Percentiles rank a stretch among this genome's conserved stretches.
Conservation (phyloP, 2,113 vertebrate genomes). For the Dunckerocampus dactyliophorus region DNA sequence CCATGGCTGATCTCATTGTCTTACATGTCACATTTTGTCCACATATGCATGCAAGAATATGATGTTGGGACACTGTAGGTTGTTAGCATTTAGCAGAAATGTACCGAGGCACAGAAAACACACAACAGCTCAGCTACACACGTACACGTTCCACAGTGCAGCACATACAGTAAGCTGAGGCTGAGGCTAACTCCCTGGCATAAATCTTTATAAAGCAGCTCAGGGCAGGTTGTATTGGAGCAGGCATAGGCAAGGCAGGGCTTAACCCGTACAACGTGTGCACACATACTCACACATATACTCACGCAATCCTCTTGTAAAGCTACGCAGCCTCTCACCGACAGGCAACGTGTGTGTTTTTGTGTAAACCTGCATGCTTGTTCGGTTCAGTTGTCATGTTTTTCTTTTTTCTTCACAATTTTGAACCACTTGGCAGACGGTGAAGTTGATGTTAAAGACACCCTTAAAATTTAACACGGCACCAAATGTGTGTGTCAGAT, state of each 20-base stretch:
- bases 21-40: slow-evolving; percentile 11
- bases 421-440: slow-evolving; percentile 2
- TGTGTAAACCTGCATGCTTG: slow-evolving; percentile 15
- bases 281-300: slow-evolving; percentile 10
- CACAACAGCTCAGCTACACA: slow-evolving; percentile 17
- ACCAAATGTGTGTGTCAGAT: background rate
- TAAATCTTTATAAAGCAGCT: slow-evolving; percentile 67
- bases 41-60: slow-evolving; percentile 4
- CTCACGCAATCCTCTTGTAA: slow-evolving; percentile 3
- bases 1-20: slow-evolving; percentile 22
- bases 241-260: slow-evolving; percentile 44
- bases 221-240: slow-evolving; percentile 49
- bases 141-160: slow-evolving; percentile 12
- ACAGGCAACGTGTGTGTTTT: slow-evolving; percentile 6
- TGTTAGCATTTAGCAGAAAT: slow-evolving; percentile 18
- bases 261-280: slow-evolving; percentile 47
- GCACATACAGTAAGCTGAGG: slow-evolving; percentile 39
- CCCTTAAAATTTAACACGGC: background rate
- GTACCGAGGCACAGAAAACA: slow-evolving; percentile 23
- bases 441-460: slow-evolving; percentile 1
- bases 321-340: slow-evolving; percentile 17
- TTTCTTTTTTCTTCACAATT: background rate
- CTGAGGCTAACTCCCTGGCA: slow-evolving; percentile 51
- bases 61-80: slow-evolving; percentile 10
- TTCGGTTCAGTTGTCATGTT: background rate